Base-by-base conservation (phyloP, 2,888 invertebrate species). In the Mermis nigrescens region DNA sequence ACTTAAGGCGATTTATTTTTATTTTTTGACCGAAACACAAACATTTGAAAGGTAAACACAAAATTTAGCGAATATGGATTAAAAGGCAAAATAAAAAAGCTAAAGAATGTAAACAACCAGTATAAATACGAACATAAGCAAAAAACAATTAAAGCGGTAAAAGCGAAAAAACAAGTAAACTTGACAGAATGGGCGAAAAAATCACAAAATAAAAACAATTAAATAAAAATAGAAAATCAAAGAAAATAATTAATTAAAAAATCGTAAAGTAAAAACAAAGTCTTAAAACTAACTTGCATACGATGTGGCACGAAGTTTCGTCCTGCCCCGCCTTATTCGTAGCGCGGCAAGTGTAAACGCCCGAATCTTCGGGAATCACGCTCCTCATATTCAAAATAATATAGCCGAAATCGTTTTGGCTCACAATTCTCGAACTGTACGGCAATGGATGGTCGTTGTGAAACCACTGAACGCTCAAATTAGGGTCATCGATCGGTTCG, bases 401-500 rank as follows among this genome's bases (percentile, higher is more conserved):
- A 68, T 92, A 94, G 68, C 95, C 95, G 79, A 95, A 94, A 77
- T 95, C 94, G 74, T 91, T 89, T 66, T 88, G 87, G 86, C 76
- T 89, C 24, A 55, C 89, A 82, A 88, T 89, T 69, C 89, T 81
- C 63, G 86, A 82, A 54, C 64, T 63, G 60, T 67, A 69, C 4
- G 71, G 73, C 27, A 98, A 83, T 61, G 87, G 82, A 55, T 74
- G 68, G 28, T 90, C 90, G 73, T 92, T 90, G 70, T 85, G 83
- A 82, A 85, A 89, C 91, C 91, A 92, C 72, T 91, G 90, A 66
- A 92, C 86, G 61, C 86, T 80, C 85, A 92, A 84, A 0, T 84
- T 81, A 22, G 89, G 81, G 75, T 92, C 91, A 58, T 86, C 85
- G 3, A 84, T 83, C 1, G 89, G 89, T 71, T 89, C 89, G 2